Conservation (phyloP, 2,797 vertebrate genomes). For the Spondyliosoma cantharus region DNA sequence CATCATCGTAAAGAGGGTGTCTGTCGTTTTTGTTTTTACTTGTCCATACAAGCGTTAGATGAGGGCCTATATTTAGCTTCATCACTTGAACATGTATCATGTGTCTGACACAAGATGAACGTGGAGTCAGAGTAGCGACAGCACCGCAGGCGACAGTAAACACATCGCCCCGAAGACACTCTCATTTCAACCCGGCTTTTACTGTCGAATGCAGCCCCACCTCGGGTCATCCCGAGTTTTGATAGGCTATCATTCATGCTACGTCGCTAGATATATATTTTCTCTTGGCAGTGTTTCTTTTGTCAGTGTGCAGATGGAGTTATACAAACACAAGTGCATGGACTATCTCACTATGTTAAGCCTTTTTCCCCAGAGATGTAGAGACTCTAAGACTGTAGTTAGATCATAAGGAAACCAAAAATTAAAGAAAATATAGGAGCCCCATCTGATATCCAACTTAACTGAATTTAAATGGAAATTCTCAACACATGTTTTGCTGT, state of each 20-base stretch:
- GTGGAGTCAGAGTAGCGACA: constrained; percentile 8
- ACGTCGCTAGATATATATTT: neutral
- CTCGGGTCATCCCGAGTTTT: constrained; percentile 1
- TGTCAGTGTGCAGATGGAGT: neutral
- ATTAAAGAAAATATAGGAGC: too few relatives aligned
- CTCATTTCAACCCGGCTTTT: constrained; percentile 41
- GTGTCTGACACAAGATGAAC: constrained; percentile 43
- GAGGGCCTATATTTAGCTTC: neutral
- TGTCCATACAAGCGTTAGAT: constrained; percentile 29
- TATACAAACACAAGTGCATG: neutral
- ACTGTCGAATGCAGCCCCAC: constrained; percentile 23
- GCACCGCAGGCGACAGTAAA: constrained; percentile 10
- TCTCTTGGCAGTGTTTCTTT: neutral
- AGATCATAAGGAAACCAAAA: too few relatives aligned
- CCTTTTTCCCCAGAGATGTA: too few relatives aligned
- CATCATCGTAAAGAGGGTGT: neutral
- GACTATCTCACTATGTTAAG: too few relatives aligned
- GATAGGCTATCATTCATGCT: constrained; percentile 27
- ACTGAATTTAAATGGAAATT: neutral
- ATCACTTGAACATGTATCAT: neutral
- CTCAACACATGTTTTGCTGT: neutral
- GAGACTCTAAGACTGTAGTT: too few relatives aligned
- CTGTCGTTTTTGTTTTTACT: constrained; percentile 7
- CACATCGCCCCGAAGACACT: constrained; percentile 19
- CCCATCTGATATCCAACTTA: neutral